A percentile compares a stretch with the other conserved stretches of the same genome.
Conservation (phyloP, 2,113 vertebrate genomes). For the Brachypteracias leptosomus region DNA sequence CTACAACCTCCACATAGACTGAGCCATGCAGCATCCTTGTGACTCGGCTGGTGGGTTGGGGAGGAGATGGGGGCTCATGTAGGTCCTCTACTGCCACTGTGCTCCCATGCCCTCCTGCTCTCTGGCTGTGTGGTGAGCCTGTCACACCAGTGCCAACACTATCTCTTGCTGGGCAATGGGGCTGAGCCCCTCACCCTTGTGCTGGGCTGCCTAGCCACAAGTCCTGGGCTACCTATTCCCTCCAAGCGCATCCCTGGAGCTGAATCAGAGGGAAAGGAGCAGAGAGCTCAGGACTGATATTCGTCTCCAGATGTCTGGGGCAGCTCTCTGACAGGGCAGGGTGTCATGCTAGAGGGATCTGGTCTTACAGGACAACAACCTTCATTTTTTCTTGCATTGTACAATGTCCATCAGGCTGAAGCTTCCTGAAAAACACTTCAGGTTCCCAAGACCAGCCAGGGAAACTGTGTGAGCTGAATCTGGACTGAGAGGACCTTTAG, state of each 20-base stretch:
- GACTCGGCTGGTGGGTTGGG: rapidly evolving
- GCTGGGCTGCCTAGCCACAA: rapidly evolving
- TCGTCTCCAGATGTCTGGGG: background rate
- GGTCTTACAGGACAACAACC: background rate
- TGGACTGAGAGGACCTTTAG: background rate
- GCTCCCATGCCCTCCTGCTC: background rate
- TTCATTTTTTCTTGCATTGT: background rate
- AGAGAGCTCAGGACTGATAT: background rate
- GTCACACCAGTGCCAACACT: background rate
- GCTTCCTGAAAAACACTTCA: background rate
- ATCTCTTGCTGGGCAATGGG: background rate
- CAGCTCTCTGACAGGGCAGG: background rate
- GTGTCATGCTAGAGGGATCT: background rate
- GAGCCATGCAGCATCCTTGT: background rate
- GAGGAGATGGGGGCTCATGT: background rate
- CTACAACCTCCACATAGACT: background rate
- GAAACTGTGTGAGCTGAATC: background rate
- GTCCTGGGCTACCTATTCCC: background rate
- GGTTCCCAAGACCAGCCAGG: background rate
- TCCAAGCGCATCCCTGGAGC: background rate
- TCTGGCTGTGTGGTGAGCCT: background rate
- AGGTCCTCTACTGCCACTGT: background rate
- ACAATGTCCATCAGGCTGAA: background rate
- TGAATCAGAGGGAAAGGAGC: background rate
- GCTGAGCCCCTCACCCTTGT: background rate